Evolutionary conservation across 2,113 vertebrate genomes (phyloP).

Genomic region (Neomonachus schauinslandi): DNA sequence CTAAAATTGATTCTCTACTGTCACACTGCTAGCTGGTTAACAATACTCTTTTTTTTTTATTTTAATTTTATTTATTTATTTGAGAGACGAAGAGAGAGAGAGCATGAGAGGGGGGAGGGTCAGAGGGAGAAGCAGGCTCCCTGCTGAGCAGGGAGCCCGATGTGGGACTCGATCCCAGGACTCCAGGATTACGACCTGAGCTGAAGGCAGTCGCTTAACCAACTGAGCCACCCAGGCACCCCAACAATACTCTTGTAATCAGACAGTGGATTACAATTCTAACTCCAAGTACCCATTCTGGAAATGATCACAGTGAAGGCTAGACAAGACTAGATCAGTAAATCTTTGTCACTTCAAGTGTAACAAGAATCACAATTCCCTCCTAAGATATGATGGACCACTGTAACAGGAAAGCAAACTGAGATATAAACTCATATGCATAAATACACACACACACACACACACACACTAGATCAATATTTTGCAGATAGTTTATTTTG

Average conservation of each 20-base stretch:
- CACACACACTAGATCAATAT: not conserved
- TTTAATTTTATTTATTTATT: too few species aligned
- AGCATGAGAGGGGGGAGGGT: too few species aligned
- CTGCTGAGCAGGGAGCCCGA: too few species aligned
- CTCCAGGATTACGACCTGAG: too few species aligned
- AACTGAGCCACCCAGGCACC: too few species aligned
- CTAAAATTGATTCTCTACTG: not conserved
- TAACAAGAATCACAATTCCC: not conserved
- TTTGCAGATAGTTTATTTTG: not conserved
- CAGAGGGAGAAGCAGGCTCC: too few species aligned
- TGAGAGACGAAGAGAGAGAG: too few species aligned
- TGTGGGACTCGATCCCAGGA: too few species aligned
- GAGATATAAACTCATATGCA: not conserved
- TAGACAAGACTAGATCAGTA: not conserved
- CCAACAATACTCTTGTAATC: not conserved
- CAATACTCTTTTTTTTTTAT: not conserved
- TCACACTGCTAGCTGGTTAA: not conserved
- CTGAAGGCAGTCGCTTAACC: too few species aligned
- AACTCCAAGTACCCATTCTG: not conserved
- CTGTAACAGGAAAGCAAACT: not conserved
- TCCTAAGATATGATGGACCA: not conserved
- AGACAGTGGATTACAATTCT: not conserved
- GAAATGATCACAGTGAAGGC: not conserved
- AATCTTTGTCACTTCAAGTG: not conserved
- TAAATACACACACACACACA: not conserved